Conservation (phyloP, 2,113 vertebrate species). For the Tragelaphus buxtoni region DNA sequence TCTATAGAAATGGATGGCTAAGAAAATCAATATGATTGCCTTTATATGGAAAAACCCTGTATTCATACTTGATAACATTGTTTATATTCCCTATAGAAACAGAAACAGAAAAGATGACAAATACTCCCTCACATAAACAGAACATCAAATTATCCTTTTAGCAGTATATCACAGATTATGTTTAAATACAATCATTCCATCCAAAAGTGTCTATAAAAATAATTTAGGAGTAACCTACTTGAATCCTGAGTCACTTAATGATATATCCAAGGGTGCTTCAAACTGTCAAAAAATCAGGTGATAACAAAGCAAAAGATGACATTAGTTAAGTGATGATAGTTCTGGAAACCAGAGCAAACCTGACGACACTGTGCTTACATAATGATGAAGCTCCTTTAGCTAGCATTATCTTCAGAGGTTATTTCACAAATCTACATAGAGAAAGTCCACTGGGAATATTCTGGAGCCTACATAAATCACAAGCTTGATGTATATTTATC, state of each 20-base stretch:
- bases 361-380: not conserved
- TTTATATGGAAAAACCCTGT: not conserved
- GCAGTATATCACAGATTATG: not conserved
- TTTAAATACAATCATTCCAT: slow-evolving; percentile 11
- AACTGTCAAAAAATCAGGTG: slow-evolving; percentile 74
- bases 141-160: not conserved
- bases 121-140: not conserved
- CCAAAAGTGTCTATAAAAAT: not conserved
- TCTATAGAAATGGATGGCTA: not conserved
- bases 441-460: not conserved
- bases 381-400: not conserved
- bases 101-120: not conserved
- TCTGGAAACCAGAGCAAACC: not conserved
- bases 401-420: not conserved
- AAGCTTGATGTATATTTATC: not conserved
- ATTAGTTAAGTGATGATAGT: not conserved
- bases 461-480: not conserved
- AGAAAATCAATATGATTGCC: not conserved
- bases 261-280: slow-evolving; percentile 82
- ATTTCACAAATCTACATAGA: not conserved
- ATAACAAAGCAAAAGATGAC: slow-evolving; percentile 15
- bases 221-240: slow-evolving; percentile 73
- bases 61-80: not conserved
- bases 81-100: not conserved
- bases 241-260: slow-evolving; percentile 72